Evolutionary conservation across 2,797 vertebrate genomes (phyloP), one percentile per base, ranked within the genome.

Genomic region (Lepidocolaptes lacrymiger): DNA sequence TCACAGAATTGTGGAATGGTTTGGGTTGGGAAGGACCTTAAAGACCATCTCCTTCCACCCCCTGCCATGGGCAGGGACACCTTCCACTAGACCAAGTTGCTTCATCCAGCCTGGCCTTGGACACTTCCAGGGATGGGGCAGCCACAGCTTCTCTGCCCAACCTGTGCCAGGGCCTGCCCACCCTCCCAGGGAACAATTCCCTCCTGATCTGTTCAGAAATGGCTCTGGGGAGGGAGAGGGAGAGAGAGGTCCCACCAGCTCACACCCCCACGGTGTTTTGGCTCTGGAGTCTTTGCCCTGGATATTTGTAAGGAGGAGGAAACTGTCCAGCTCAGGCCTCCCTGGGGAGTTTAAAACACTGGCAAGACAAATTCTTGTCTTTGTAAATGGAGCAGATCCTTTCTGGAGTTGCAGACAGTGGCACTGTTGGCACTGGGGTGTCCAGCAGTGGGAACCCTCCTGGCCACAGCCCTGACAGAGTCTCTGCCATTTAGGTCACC

Each of bases 221-320:
- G 24, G 34, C 59, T 80, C 59, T 0, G 2, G 26, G 19, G 6
- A 36, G 51, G 59, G n/a, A 48, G 51, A 54, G 22, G 34, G 56
- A 30, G 51, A 19, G 48, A 49, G 51, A 52, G 17, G 30, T 16
- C 37, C 8, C 1, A 1, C 24, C 5, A 17, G 62, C 28, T 88
- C 4, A 6, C 7, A 2, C 14, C 4, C 9, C 16, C 37, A 4
- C 17, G 2, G 28, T 4, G 0, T 26, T 85, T 52, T 0, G 2
- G 61, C 61, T 52, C 39, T 3, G 5, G 26, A 59, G 34, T 34
- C 32, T 63, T 74, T 80, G 44, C 41, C 68, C 55, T 69, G 63
- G 23, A 39, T 69, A 10, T 62, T 34, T 83, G 16, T 56, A 49
- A 56, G 56, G 24, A 26, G 49, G 64, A 69, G 55, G 46, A 72